Conservation (phyloP, 1,140 invertebrate species). For the Eriocheir sinensis region DNA sequence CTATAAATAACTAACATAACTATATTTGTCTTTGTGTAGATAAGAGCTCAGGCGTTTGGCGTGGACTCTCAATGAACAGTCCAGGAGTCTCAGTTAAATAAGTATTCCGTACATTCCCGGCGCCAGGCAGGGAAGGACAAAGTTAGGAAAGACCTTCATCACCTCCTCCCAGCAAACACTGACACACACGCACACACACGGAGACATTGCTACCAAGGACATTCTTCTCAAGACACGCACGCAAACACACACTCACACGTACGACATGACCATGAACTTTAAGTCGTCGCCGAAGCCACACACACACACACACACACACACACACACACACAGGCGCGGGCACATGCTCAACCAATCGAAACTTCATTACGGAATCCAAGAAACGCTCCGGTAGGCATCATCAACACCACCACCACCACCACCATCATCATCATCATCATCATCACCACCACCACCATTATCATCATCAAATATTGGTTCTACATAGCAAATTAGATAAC, state of each 20-base stretch:
- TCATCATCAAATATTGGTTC: background rate
- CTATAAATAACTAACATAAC: no score
- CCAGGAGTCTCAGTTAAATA: no score
- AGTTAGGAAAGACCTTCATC: background rate
- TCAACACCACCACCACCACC: background rate
- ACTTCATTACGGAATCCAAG: background rate
- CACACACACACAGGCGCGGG: background rate
- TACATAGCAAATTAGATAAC: background rate
- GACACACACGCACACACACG: background rate
- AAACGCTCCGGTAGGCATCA: background rate
- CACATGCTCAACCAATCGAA: background rate
- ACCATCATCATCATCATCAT: background rate
- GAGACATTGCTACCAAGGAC: slow-evolving; percentile 4
- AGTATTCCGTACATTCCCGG: background rate
- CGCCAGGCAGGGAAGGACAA: background rate
- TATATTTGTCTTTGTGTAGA: no score
- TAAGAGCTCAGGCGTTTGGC: no score
- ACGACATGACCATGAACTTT: background rate
- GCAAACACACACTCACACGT: no score
- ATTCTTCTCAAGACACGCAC: background rate
- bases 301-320: slow-evolving; percentile 4
- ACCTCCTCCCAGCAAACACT: background rate
- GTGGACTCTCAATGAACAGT: no score
- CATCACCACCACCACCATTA: background rate
- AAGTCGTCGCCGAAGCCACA: background rate